These are phyloP conservation scores for Eulacestoma nigropectus DNA, from an alignment of 2,113 vertebrate species.

Conservation along the genomic window DNA sequence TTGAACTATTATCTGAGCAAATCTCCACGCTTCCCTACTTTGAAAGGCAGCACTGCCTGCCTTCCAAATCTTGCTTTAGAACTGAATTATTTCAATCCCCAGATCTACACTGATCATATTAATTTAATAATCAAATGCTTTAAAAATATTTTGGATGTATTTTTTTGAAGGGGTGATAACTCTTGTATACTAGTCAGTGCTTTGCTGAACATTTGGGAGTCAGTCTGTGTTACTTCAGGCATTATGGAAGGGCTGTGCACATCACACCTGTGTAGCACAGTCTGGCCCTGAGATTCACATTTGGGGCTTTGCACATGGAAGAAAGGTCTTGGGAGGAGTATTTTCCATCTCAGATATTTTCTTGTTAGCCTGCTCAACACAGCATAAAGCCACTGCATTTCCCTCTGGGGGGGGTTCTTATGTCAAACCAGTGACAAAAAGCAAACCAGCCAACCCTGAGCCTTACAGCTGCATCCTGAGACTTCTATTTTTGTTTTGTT, in stretches of 20 bases:
- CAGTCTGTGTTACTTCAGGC: neutral
- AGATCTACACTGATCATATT: neutral
- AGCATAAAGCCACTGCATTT: neutral
- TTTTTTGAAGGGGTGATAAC: neutral
- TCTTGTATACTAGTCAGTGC: neutral
- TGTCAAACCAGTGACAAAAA: neutral
- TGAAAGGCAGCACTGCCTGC: neutral
- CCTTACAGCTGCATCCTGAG: neutral
- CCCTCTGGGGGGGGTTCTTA: neutral
- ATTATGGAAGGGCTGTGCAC: neutral
- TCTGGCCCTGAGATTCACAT: neutral
- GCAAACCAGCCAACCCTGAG: neutral
- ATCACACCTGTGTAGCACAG: neutral
- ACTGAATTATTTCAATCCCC: neutral
- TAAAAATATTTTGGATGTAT: neutral
- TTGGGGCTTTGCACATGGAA: neutral
- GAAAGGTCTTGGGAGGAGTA: neutral
- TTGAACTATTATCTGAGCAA: neutral
- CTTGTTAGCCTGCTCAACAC: neutral
- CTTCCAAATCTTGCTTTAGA: neutral
- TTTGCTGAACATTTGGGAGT: neutral
- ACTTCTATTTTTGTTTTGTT: neutral
- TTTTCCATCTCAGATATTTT: neutral
- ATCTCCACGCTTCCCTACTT: neutral
- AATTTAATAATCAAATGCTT: neutral